Evolutionary conservation across 2,888 invertebrate species (phyloP), one percentile per base, ranked within the genome.

Genomic region (Eupelmus urozonus): DNA sequence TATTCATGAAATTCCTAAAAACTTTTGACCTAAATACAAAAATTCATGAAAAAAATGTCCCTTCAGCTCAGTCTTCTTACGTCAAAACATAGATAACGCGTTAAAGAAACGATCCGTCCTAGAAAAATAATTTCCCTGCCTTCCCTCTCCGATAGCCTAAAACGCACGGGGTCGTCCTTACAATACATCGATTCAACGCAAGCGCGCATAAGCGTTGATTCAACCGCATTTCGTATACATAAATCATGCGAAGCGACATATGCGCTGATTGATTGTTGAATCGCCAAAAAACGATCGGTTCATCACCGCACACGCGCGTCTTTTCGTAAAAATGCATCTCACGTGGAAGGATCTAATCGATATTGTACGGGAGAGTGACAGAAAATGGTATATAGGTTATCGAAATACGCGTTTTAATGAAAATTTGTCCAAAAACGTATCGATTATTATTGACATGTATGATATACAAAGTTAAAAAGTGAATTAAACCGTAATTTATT

Each of bases 351-450:
- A 65, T 5, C 51, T 59, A 66, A 66, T 66, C 51, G 11, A 66
- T 42, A 34, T 51, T 40, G 25, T 34, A n/a, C 34, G 27, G 23
- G 27, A 9, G 51, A 1, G 53, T 27, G 18, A 23, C 40, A 7
- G 65, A 0, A 40, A 11, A 16, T 16, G 40, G 59, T 74, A 78
- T 74, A 34, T 79, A 59, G 79, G 79, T 79, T 70, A 79, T 29
- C 67, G 65, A 76, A 57, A 45, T 67, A 27, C 29, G 25, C 18
- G 18, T 75, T 75, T 66, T 59, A 65, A 75, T 66, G 74, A 70
- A 75, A 78, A 70, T 78, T 70, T 60, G 53, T n/a, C 9, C 34
- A n/a, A n/a, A n/a, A n/a, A n/a, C n/a, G n/a, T n/a, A n/a, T n/a
- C n/a, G n/a, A n/a, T n/a, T n/a, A n/a, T n/a, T n/a, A n/a, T n/a